A percentile compares a stretch with the other conserved stretches of the same genome.
Evolutionary conservation across 92 coral and sea anemone species (phyloP).

Genomic region (Zoanthus sociatus): DNA sequence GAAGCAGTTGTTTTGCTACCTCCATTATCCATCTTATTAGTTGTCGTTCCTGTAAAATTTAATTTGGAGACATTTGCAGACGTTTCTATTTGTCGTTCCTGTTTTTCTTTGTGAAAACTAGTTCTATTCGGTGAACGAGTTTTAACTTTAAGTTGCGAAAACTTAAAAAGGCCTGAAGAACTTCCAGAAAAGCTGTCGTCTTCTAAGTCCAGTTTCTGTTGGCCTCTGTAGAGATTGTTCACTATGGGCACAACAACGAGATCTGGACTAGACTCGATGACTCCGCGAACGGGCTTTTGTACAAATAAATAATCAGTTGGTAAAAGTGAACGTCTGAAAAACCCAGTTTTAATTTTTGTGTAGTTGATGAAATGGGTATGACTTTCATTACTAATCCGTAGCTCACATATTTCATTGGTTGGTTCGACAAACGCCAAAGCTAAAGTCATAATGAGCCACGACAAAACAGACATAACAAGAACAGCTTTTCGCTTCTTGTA

Average conservation of each 20-base stretch:
- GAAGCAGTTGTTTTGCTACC: neutral
- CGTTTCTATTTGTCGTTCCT: neutral
- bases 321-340: slow-evolving; percentile 81
- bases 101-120: neutral
- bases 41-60: neutral
- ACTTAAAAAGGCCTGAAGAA: neutral
- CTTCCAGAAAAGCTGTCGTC: neutral
- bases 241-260: slow-evolving; percentile 61
- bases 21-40: neutral
- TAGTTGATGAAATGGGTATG: slow-evolving; percentile 78
- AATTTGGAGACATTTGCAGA: neutral
- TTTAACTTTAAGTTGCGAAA: neutral
- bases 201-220: neutral
- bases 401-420: slow-evolving; percentile 92
- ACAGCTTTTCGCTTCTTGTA: slow-evolving; percentile 93
- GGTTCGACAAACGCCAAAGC: slow-evolving; percentile 97
- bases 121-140: neutral
- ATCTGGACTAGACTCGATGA: slow-evolving; percentile 35
- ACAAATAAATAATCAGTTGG: neutral
- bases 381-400: slow-evolving; percentile 77
- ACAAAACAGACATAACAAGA: slow-evolving; percentile 91
- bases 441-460: slow-evolving; percentile 97
- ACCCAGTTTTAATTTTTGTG: slow-evolving; percentile 95
- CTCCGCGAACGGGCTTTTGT: neutral
- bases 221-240: neutral